phyloP scores from a whole-genome alignment of 2,888 invertebrate genomes.

The Cosmia trapezina region DNA sequence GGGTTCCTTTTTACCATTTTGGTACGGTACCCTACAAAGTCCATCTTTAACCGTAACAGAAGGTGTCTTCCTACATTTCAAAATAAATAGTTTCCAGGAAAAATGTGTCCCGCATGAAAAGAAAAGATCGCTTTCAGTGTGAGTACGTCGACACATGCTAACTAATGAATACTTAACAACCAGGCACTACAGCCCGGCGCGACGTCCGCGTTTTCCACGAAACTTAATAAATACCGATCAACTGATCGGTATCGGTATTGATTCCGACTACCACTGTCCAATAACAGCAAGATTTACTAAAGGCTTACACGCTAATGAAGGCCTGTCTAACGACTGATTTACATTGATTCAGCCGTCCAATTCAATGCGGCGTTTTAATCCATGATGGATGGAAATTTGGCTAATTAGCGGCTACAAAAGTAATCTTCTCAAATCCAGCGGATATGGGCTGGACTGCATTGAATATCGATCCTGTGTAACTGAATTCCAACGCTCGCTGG shows the following conservation, averaged over 20 bases:
- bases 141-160: constrained; percentile 39
- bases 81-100: constrained; percentile 26
- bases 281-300: not conserved
- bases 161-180: constrained; percentile 42
- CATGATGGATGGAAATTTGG: not conserved
- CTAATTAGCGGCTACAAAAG: not conserved
- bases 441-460: not conserved
- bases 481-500: not conserved
- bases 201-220: constrained; percentile 41
- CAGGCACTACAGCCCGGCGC: constrained; percentile 4
- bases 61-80: not conserved
- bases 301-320: not conserved
- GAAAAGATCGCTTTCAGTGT: constrained; percentile 16
- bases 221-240: constrained; percentile 41
- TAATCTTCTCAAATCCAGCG: too few relatives aligned
- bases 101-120: constrained; percentile 14
- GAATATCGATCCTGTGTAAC: not conserved
- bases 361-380: not conserved
- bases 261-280: constrained; percentile 30
- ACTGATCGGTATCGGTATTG: too few relatives aligned
- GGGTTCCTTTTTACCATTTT: too few relatives aligned
- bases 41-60: not conserved
- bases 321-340: not conserved
- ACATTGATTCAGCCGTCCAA: not conserved
- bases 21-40: too few relatives aligned